These are phyloP conservation scores for Pelodytes ibericus DNA, from an alignment of 2,797 vertebrate genomes.

Conservation along the genomic window DNA sequence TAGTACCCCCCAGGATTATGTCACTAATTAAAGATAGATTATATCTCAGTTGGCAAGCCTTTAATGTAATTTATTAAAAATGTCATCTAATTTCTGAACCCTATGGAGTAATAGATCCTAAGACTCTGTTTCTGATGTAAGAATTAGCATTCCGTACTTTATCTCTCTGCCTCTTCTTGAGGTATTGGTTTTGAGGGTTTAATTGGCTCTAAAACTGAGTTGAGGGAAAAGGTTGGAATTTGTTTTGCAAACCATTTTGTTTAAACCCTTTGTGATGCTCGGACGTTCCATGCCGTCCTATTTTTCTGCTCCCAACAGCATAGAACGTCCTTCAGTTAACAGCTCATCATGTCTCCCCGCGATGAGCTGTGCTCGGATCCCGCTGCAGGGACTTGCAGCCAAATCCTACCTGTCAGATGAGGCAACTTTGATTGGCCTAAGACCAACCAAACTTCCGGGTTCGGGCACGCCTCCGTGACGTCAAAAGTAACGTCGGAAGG, in stretches of 20 bases:
- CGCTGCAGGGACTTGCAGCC: too few relatives aligned
- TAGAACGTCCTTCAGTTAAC: too few relatives aligned
- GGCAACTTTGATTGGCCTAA: too few relatives aligned
- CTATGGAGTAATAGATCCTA: background rate
- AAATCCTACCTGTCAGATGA: too few relatives aligned
- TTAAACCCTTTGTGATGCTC: too few relatives aligned
- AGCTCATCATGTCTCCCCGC: too few relatives aligned
- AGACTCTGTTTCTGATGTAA: background rate
- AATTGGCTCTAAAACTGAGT: background rate
- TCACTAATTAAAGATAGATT: background rate
- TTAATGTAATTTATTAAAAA: background rate
- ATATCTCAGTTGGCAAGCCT: background rate
- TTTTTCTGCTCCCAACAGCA: too few relatives aligned
- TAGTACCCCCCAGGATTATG: background rate
- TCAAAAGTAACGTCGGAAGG: too few relatives aligned
- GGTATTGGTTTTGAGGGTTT: background rate
- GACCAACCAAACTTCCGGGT: too few relatives aligned
- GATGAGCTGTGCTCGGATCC: too few relatives aligned
- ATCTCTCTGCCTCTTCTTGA: background rate
- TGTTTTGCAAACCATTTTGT: background rate
- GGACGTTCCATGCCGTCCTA: too few relatives aligned
- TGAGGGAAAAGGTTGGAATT: background rate
- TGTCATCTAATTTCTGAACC: background rate
- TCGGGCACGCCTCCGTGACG: too few relatives aligned
- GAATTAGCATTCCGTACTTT: background rate